Conservation (phyloP, 1,140 invertebrate species). For the Philopotamus ludificatus region DNA sequence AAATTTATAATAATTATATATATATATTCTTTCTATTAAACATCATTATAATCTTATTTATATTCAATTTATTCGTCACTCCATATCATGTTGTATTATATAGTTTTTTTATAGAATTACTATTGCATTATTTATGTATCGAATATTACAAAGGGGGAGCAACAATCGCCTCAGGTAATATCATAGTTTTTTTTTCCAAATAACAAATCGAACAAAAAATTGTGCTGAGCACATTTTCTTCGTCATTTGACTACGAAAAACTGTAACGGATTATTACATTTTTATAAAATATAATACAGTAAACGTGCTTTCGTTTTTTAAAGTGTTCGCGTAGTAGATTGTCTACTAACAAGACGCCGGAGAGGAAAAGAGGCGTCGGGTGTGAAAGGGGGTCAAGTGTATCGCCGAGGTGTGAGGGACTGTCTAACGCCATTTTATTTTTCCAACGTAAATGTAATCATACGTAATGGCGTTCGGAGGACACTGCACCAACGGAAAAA, state of each 20-base stretch:
- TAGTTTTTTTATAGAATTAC: too few relatives aligned
- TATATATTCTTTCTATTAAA: too few relatives aligned
- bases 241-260: conserved; percentile 9
- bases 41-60: too few relatives aligned
- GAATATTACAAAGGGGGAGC: too few relatives aligned
- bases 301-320: conserved; percentile 42
- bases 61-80: too few relatives aligned
- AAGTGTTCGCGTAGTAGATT: conserved; percentile 40
- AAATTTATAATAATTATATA: too few relatives aligned
- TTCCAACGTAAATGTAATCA: conserved; percentile 42
- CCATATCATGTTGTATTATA: too few relatives aligned
- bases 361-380: conserved; percentile 9
- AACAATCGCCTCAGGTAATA: too few relatives aligned
- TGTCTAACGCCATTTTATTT: conserved; percentile 43
- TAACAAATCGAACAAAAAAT: too few relatives aligned
- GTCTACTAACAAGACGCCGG: conserved; percentile 35
- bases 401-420: conserved; percentile 13
- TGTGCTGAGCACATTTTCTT: conserved; percentile 22
- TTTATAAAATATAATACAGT: conserved; percentile 41
- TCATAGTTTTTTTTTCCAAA: too few relatives aligned
- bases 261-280: conserved; percentile 37
- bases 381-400: conserved; percentile 19
- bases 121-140: too few relatives aligned
- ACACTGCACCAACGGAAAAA: conserved; percentile 20
- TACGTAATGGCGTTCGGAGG: conserved; percentile 36